Evolutionary conservation across 2,113 vertebrate genomes (phyloP), one percentile per base, ranked within the genome.

Genomic region (Pyxicephalus adspersus): DNA sequence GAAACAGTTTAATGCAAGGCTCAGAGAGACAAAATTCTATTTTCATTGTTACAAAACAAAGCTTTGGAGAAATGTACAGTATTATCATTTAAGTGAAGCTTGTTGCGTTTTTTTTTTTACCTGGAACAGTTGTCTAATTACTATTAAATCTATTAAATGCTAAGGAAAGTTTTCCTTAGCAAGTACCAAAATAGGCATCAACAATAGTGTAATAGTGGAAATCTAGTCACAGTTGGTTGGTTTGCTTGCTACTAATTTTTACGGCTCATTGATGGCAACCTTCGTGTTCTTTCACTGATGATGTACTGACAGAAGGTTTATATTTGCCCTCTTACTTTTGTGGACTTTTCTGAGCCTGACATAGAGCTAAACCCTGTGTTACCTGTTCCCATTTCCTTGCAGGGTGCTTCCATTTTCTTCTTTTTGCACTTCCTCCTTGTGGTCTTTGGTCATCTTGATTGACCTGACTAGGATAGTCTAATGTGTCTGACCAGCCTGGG

Each of bases 111-210:
- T 51, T 63, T 34, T 34, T 13, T 81, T 67, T 83, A 51, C 73
- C 71, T 52, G 55, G 73, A 76, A 77, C 52, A 11, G 5, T 64
- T 38, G 20, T 28, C 58, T 22, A 70, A 58, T 83, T 77, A 65
- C 68, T 83, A 66, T 50, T 28, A 55, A 28, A 25, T 34, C 68
- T 83, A 66, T 50, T 28, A 55, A 28, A 25, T 34, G 68, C 50
- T 51, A 6, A 18, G 29, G 57, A 80, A 55, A 81, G 79, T 81
- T n/a, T n/a, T 81, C 79, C 79, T 81, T 50, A 64, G 50, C 73
- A 50, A 31, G 13, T 74, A 63, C 45, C 25, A 45, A 72, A 38
- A 58, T 29, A 80, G 61, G 26, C 28, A 38, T 17, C 52, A 57
- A 5, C 20, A 34, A 23, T 74, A 60, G 63, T 74, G 79, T 65